Evolutionary conservation across 1,140 invertebrate species (phyloP).

Genomic region (Caerostris extrusa): DNA sequence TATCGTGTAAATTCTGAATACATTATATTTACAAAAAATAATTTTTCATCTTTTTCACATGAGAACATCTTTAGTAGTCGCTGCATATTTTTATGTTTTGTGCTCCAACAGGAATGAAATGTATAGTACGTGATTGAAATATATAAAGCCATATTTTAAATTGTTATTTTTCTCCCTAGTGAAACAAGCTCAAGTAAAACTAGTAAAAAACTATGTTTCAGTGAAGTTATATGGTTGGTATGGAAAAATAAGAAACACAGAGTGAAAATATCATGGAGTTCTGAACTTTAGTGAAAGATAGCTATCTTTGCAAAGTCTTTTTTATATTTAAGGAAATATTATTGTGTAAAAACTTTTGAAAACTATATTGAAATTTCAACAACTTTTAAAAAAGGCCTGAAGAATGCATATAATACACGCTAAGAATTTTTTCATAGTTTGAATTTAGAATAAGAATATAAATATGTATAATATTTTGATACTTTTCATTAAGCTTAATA

Average conservation of each 20-base stretch:
- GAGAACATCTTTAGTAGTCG: background rate
- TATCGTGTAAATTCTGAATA: background rate
- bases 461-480: no score
- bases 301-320: no score
- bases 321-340: no score
- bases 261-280: background rate
- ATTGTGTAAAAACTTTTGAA: no score
- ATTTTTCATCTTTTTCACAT: background rate
- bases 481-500: no score
- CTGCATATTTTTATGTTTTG: background rate
- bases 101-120: background rate
- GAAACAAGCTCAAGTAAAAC: conserved; percentile 31
- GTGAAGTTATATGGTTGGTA: background rate
- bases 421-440: no score
- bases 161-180: background rate
- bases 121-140: conserved; percentile 27
- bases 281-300: background rate
- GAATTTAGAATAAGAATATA: no score
- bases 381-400: no score
- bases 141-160: background rate
- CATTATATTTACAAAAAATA: background rate
- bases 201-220: conserved; percentile 7
- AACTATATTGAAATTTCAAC: no score
- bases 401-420: no score
- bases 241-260: background rate